These are phyloP conservation scores for Saccostrea glomerata DNA, from an alignment of 1,140 invertebrate species.

Conservation along the genomic window DNA sequence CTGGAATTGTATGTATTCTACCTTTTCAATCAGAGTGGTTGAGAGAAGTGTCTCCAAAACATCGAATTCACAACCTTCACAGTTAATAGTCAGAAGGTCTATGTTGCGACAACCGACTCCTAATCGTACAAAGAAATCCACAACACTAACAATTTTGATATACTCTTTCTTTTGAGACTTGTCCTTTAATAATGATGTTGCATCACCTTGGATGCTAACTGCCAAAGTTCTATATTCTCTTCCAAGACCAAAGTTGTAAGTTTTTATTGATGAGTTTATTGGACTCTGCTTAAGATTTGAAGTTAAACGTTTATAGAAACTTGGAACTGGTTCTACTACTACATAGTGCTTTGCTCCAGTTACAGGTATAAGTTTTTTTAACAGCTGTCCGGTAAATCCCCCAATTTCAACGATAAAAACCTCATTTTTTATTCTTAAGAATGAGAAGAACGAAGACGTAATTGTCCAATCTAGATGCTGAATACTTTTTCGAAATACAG, in stretches of 20 bases:
- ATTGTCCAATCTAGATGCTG: not conserved
- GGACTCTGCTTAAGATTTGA: not conserved
- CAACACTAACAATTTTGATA: not conserved
- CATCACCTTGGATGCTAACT: not conserved
- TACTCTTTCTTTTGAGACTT: not conserved
- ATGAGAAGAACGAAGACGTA: not conserved
- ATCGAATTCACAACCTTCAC: slow-evolving; percentile 53
- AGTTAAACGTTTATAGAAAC: not conserved
- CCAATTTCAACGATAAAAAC: not conserved
- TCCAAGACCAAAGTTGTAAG: slow-evolving; percentile 4
- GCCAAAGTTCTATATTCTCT: not conserved
- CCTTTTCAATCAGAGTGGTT: slow-evolving; percentile 14
- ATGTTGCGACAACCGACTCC: slow-evolving; percentile 5
- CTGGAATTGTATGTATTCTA: slow-evolving; percentile 47
- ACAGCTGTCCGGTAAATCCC: not conserved
- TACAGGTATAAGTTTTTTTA: not conserved
- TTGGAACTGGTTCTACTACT: not conserved
- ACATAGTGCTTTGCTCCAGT: too few relatives aligned
- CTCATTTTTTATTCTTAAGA: not conserved
- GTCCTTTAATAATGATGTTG: not conserved
- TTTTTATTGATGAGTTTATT: not conserved
- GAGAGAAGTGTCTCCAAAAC: slow-evolving; percentile 31
- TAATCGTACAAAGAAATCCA: not conserved
- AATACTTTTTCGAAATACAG: not conserved
- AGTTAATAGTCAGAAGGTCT: slow-evolving; percentile 49